A percentile compares a stretch with the other conserved stretches of the same genome.
Evolutionary conservation across 2,888 invertebrate genomes (phyloP).

Genomic region (Cosmia trapezina): DNA sequence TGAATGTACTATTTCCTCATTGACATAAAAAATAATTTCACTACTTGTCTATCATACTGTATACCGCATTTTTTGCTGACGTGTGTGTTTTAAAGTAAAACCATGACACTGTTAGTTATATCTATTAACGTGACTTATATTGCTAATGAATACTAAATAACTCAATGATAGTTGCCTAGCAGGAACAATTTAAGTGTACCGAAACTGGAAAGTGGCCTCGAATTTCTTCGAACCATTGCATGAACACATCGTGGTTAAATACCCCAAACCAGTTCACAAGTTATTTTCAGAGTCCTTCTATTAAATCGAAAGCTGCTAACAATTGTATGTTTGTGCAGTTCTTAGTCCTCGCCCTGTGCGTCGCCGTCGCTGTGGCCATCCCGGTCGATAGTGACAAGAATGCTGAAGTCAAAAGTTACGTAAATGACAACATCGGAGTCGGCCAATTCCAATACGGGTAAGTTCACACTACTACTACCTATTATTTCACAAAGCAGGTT

Average conservation of each 20-base stretch:
- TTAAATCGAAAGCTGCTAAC: background rate
- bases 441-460: constrained; percentile 74
- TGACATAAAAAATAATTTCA: constrained; percentile 10
- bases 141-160: background rate
- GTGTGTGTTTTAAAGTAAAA: background rate
- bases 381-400: constrained; percentile 53
- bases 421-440: constrained; percentile 80
- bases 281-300: background rate
- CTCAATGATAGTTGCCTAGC: background rate
- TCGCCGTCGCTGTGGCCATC: constrained; percentile 76
- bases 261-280: background rate
- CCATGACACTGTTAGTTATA: background rate
- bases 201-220: background rate
- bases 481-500: background rate
- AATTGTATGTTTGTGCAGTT: constrained; percentile 67
- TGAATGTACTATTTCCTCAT: constrained; percentile 38
- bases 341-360: constrained; percentile 78
- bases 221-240: background rate
- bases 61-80: background rate
- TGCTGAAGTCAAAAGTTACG: constrained; percentile 66
- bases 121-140: background rate
- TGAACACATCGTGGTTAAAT: background rate
- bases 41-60: background rate
- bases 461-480: constrained; percentile 52
- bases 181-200: background rate